These are phyloP conservation scores for Peromyscus maniculatus DNA, from an alignment of 2,113 vertebrate genomes.

Conservation along the genomic window DNA sequence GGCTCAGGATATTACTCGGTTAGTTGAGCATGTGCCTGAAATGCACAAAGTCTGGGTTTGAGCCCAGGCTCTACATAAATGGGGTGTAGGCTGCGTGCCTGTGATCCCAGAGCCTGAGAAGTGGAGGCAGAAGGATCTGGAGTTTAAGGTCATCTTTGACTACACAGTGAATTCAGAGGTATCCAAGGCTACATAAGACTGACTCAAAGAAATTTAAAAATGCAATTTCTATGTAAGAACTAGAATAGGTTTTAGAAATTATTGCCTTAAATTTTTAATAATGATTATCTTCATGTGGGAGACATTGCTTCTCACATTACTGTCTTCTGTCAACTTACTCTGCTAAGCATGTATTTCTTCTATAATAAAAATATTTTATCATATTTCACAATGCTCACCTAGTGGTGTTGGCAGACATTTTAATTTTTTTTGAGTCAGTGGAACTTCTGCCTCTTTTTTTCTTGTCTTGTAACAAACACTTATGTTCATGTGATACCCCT, in stretches of 20 bases:
- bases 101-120: neutral
- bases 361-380: neutral
- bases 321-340: neutral
- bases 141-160: neutral
- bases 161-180: neutral
- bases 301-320: neutral
- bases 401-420: neutral
- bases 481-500: neutral
- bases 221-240: neutral
- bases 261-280: neutral
- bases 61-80: neutral
- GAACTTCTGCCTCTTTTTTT: neutral
- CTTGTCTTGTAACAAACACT: neutral
- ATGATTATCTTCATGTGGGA: neutral
- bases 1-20: neutral
- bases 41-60: neutral
- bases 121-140: neutral
- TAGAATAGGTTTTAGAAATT: neutral
- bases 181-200: neutral
- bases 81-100: fast-evolving
- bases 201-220: neutral
- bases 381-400: neutral
- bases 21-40: neutral
- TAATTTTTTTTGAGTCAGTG: neutral
- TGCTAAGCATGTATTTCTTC: neutral